Base-by-base conservation (phyloP, 2,113 vertebrate species). In the Anseranas semipalmata region DNA sequence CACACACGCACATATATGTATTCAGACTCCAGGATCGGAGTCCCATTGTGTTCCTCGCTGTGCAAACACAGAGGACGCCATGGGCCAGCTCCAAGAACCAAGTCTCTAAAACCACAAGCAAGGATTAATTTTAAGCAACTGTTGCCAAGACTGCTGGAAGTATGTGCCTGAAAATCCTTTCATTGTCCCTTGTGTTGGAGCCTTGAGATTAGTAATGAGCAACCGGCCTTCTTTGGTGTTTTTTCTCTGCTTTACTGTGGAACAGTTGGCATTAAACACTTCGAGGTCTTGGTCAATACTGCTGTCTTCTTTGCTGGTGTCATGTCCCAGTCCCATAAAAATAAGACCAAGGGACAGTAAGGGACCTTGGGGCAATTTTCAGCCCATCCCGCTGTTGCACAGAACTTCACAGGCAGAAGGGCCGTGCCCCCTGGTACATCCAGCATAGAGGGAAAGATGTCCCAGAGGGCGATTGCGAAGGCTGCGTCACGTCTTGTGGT, bases 391-490 rank as follows among this genome's bases (percentile, higher is more conserved):
- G 13, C 67, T 76, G 41, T 60, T 60, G 45, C 78, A 46, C 52
- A 17, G 16, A 85, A 67, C 41, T 52, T 66, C 63, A 55, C 25
- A 52, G 63, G 35, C 52, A 55, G 53, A 84, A 80, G 35, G 5
- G 20, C 15, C 22, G 27, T 2, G 4, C 20, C 39, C 33, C 12
- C 0, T n/a, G 2, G 21, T 46, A 15, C 28, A 52, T 9, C 46
- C 6, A 75, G 52, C 56, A n/a, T 0, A 0, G 62, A 71, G 32
- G 24, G 62, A 55, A 43, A 39, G 32, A 19, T 17, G 39, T 50
- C 45, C 52, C 0, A 0, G 45, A 55, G 28, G 14, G 12, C 33
- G 53, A 48, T 3, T 59, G 32, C 1, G 1, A 80, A 67, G 48
- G 39, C 67, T 59, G 8, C n/a, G 56, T 65, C 62, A 65, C 10